Percentiles rank a stretch among this genome's conserved stretches.
phyloP scores from a whole-genome alignment of 2,113 vertebrate species.

The Atherinomorus stipes region DNA sequence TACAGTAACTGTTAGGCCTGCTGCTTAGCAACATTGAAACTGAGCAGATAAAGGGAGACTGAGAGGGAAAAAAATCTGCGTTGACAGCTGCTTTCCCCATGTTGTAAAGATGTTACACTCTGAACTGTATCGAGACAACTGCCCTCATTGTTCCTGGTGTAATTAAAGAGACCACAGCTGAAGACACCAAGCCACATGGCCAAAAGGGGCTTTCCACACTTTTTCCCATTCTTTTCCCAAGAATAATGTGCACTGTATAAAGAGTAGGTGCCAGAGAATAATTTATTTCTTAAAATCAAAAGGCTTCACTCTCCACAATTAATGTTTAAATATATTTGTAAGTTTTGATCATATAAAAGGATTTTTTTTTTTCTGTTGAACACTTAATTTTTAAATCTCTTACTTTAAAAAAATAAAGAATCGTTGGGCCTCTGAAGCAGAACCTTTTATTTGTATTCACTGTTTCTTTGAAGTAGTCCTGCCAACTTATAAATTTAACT shows the following conservation, averaged over 20 bases:
- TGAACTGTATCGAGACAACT: constrained; percentile 83
- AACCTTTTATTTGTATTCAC: no score
- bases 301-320: background rate
- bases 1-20: constrained; percentile 74
- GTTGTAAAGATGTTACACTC: constrained; percentile 83
- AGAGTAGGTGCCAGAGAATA: background rate
- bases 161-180: constrained; percentile 85
- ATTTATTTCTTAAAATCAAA: background rate
- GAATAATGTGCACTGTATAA: constrained; percentile 6
- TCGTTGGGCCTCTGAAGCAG: no score
- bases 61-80: constrained; percentile 85
- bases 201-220: constrained; percentile 56
- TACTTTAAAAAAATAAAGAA: no score
- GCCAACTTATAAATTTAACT: background rate
- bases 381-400: no score
- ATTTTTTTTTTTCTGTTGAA: no score
- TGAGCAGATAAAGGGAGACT: constrained; percentile 57
- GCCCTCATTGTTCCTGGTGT: constrained; percentile 86
- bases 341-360: no score
- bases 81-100: constrained; percentile 84
- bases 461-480: no score
- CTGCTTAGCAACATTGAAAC: constrained; percentile 83
- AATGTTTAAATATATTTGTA: no score
- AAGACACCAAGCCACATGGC: constrained; percentile 74
- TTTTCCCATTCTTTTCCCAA: background rate